These are phyloP conservation scores for Ptychobarbus kaznakovi DNA, from an alignment of 2,797 vertebrate species.

Conservation along the genomic window DNA sequence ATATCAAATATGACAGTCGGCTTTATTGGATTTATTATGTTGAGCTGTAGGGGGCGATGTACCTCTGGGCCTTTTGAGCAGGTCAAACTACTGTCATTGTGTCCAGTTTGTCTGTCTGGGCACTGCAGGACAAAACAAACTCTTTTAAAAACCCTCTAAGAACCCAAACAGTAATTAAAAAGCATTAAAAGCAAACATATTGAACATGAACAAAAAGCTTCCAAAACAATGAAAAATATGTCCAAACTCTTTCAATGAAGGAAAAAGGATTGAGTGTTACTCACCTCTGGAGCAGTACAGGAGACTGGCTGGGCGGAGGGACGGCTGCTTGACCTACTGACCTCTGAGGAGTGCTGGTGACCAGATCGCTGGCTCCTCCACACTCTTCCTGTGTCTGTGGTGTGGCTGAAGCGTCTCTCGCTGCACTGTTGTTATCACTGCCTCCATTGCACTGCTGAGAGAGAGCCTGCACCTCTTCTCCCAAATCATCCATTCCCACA, in stretches of 20 bases:
- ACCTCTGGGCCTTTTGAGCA: conserved; percentile 53
- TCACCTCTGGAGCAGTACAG: conserved; percentile 82
- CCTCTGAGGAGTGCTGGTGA: conserved; percentile 88
- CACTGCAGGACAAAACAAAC: conserved; percentile 42
- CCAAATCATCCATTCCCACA: conserved; percentile 92
- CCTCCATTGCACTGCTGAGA: conserved; percentile 86
- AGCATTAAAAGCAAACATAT: neutral
- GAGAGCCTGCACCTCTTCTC: conserved; percentile 87
- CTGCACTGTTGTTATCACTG: neutral
- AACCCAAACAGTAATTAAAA: neutral
- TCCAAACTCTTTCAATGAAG: neutral
- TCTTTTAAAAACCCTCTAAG: neutral
- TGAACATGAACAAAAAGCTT: neutral
- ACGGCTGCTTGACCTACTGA: conserved; percentile 72
- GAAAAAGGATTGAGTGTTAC: neutral
- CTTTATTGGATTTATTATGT: neutral
- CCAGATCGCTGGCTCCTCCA: conserved; percentile 39
- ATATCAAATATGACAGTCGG: neutral
- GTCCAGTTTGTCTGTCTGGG: conserved; percentile 38
- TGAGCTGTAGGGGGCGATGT: neutral
- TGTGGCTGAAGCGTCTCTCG: conserved; percentile 67
- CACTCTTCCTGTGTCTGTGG: conserved; percentile 63
- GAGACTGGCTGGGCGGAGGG: conserved; percentile 84
- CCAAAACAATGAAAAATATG: neutral
- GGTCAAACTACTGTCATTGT: conserved; percentile 33